Base-by-base conservation (phyloP, 2,113 vertebrate genomes). In the Sphaerodactylus townsendi region DNA sequence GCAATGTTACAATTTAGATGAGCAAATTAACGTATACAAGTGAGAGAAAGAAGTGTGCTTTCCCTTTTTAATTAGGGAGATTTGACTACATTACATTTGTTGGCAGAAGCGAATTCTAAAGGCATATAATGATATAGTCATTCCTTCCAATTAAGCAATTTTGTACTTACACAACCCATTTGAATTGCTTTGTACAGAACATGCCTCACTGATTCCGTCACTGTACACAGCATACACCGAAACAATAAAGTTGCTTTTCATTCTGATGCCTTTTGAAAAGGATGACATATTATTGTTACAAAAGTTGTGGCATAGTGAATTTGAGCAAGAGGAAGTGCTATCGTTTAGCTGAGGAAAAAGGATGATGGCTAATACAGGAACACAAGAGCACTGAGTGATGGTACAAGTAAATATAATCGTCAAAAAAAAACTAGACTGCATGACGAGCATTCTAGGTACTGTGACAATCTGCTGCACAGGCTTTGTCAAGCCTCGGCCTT, bases 151-250 rank as follows among this genome's bases (percentile, higher is more conserved):
- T 53, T 56, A 41, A 1, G 15, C 1, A n/a, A n/a, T n/a, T 10
- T 2, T 1, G 0, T 79, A 87, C 92, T 93, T 79, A 95, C 94
- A 87, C 33, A 79, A 48, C 59, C 87, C 90, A 28, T 70, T 37
- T 53, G 37, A 59, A 84, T 65, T 84, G 41, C 86, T 50, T 77
- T 53, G 91, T 44, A 48, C 0, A 0, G 85, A 85, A 48, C 77
- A 33, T 2, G 92, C 59, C 0, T 1, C 0, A 85, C 95, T 93
- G 82, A 70, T 59, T 4, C 93, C 92, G 0, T 65, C 13, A 0
- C 84, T 59, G 8, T 95, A 95, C 11, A 94, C 86, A 0, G 93
- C 90, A 0, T 83, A 94, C 0, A 96, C 88, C 0, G 37, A 82
- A 71, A 91, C 82, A 0, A 33, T 44, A 10, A 41, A 3, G 1